A percentile compares a stretch with the other conserved stretches of the same genome.
phyloP scores from a whole-genome alignment of 37 sponge, comb jelly and placozoan genomes.

The Petrosia ficiformis region DNA sequence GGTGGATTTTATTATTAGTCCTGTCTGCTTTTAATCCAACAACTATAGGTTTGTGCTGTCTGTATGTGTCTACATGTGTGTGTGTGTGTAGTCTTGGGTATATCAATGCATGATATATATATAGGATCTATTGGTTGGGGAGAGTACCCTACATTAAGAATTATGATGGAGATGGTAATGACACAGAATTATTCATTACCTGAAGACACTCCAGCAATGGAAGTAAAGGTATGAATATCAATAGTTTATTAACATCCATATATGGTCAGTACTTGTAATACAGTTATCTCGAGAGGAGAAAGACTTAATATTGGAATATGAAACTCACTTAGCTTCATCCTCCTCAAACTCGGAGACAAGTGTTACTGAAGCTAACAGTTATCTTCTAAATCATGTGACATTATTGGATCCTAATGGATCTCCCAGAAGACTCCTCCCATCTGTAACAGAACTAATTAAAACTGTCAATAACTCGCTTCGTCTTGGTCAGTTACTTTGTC shows the following conservation, averaged over 20 bases:
- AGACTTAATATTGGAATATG: constrained; percentile 85
- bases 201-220: constrained; percentile 15
- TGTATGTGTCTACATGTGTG: not conserved
- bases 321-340: constrained; percentile 74
- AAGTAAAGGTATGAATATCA: constrained; percentile 60
- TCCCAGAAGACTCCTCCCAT: constrained; percentile 66
- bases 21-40: constrained; percentile 88
- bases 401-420: constrained; percentile 80
- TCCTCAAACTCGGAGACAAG: constrained; percentile 18
- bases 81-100: not conserved
- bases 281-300: constrained; percentile 56
- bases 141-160: constrained; percentile 80
- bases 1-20: constrained; percentile 85
- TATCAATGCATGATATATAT: not conserved
- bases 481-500: constrained; percentile 80
- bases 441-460: constrained; percentile 80
- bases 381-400: constrained; percentile 86
- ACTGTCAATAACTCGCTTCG: constrained; percentile 57
- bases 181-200: constrained; percentile 41
- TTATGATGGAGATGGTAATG: constrained; percentile 98
- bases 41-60: constrained; percentile 69
- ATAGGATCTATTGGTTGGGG: constrained; percentile 75
- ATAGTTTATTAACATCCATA: constrained; percentile 34
- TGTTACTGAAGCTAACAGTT: constrained; percentile 88
- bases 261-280: constrained; percentile 46